Conservation (phyloP, 2,797 vertebrate genomes). For the Anisognathus igniventris region DNA sequence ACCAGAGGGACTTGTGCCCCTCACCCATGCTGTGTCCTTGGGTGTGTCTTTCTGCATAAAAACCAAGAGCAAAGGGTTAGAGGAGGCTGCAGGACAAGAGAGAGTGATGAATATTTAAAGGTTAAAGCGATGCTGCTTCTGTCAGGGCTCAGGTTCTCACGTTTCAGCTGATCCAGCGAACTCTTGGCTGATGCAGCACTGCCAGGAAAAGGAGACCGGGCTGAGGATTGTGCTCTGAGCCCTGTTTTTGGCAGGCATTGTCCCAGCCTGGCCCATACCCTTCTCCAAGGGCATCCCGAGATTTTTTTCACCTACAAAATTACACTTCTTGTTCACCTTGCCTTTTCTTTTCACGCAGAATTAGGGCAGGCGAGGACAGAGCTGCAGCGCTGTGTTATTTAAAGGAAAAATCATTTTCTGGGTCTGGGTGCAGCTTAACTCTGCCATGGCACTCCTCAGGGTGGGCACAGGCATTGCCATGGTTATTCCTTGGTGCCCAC, state of each 20-base stretch:
- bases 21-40: fast-evolving
- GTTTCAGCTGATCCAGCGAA: constrained; percentile 56
- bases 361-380: not conserved
- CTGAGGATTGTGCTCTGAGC: not conserved
- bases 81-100: not conserved
- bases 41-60: not conserved
- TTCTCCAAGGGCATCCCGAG: not conserved
- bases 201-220: not conserved
- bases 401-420: not conserved
- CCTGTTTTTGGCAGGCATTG: not conserved
- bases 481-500: fast-evolving
- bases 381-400: not conserved
- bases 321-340: not conserved
- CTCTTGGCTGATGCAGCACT: constrained; percentile 30
- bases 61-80: not conserved
- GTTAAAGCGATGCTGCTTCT: constrained; percentile 36
- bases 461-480: fast-evolving
- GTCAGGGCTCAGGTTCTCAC: not conserved
- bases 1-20: not conserved
- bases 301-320: not conserved
- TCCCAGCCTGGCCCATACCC: not conserved
- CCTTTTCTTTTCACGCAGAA: not conserved
- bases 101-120: constrained; percentile 54
- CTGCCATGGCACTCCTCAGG: fast-evolving
- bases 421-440: not conserved